These are phyloP conservation scores for Chrysomallon squamiferum DNA, from an alignment of 1,140 invertebrate species.

Conservation along the genomic window DNA sequence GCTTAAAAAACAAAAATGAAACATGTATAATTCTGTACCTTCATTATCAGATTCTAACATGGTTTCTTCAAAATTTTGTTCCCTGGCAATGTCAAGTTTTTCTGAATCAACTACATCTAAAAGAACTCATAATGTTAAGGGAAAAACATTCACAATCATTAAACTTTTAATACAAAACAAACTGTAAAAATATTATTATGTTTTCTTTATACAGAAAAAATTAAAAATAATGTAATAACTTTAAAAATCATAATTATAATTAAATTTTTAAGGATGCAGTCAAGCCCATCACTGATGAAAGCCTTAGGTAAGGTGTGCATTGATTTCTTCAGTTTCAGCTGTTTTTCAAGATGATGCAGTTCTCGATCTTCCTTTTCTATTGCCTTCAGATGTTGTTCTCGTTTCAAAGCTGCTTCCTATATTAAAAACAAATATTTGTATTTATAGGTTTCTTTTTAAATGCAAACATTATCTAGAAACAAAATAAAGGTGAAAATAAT, in stretches of 20 bases:
- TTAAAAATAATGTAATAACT: neutral
- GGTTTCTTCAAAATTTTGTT: constrained; percentile 65
- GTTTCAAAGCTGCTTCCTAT: constrained; percentile 17
- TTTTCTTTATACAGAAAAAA: neutral
- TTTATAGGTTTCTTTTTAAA: too few relatives aligned
- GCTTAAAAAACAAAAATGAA: too few relatives aligned
- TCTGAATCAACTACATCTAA: constrained; percentile 81
- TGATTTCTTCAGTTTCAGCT: constrained; percentile 80
- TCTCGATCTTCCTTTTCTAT: constrained; percentile 81
- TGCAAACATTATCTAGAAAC: too few relatives aligned
- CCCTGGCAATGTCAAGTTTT: constrained; percentile 64
- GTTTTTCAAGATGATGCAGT: constrained; percentile 83
- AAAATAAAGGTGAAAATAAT: too few relatives aligned
- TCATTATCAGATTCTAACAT: too few relatives aligned
- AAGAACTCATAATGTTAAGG: constrained; percentile 68
- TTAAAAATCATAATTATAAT: neutral
- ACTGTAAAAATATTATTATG: neutral
- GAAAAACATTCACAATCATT: neutral
- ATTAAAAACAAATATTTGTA: too few relatives aligned
- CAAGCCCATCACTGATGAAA: constrained; percentile 82
- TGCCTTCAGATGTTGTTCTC: constrained; percentile 65
- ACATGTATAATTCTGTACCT: too few relatives aligned
- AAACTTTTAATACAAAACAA: neutral
- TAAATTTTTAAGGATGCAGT: constrained; percentile 76
- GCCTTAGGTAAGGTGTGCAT: constrained; percentile 78